phyloP scores from a whole-genome alignment of 2,797 vertebrate species.

The Anguilla obscura region DNA sequence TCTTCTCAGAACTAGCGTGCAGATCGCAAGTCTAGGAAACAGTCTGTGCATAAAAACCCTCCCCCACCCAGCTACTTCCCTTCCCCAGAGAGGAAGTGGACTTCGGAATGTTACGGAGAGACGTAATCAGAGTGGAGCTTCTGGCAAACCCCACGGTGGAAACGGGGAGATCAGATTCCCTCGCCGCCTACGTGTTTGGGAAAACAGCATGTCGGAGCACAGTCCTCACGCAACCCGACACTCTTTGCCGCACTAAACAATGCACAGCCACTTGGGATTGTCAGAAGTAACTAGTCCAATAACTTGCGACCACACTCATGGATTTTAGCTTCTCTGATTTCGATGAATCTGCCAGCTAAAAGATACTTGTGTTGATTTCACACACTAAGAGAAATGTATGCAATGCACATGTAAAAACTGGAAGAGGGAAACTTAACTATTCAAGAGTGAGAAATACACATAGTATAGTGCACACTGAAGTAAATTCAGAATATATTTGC shows the following conservation, averaged over 20 bases:
- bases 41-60: neutral
- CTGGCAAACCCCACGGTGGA: neutral
- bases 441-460: neutral
- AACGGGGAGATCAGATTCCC: neutral
- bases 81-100: slow-evolving; percentile 20
- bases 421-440: too few species aligned
- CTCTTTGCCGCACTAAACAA: neutral
- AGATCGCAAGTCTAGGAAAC: neutral
- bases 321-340: too few species aligned
- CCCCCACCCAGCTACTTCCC: neutral
- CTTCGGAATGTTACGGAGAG: neutral
- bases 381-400: neutral
- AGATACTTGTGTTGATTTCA: neutral
- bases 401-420: neutral
- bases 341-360: neutral
- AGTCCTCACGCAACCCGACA: neutral
- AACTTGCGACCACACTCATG: too few species aligned
- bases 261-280: neutral
- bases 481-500: neutral
- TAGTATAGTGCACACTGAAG: neutral
- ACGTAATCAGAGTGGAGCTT: neutral
- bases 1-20: neutral
- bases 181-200: neutral
- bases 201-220: slow-evolving; percentile 27
- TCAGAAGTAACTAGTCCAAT: neutral